Percentiles rank a stretch among this genome's conserved stretches.
Conservation (phyloP, 2,888 invertebrate species). For the Carcina quercana region DNA sequence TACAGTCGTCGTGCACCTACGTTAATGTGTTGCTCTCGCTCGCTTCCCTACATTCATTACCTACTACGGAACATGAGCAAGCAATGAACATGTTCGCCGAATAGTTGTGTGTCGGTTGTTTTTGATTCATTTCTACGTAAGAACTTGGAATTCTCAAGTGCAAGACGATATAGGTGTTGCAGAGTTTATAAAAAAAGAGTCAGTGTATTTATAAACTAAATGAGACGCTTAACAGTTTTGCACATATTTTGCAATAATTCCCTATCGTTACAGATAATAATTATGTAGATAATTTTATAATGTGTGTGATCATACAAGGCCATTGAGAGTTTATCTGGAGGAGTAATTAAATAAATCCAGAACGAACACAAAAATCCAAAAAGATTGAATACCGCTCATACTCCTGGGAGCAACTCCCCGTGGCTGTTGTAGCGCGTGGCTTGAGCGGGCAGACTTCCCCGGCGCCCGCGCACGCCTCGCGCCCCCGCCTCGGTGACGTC, state of each 20-base stretch:
- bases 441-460: constrained; percentile 47
- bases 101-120: constrained; percentile 66
- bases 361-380: no score
- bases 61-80: constrained; percentile 55
- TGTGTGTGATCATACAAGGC: constrained; percentile 14
- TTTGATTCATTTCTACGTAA: constrained; percentile 53
- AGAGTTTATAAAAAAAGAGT: constrained; percentile 57
- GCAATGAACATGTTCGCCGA: no score
- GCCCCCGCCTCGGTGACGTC: constrained; percentile 19
- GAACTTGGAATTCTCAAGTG: constrained; percentile 48
- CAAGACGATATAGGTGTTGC: constrained; percentile 63
- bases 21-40: no score
- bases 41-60: no score
- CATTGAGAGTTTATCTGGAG: no score
- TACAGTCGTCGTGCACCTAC: no score
- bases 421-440: constrained; percentile 32
- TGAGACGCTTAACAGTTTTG: constrained; percentile 67
- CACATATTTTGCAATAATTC: constrained; percentile 70
- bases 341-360: no score
- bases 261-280: constrained; percentile 48
- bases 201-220: constrained; percentile 65
- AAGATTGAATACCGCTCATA: no score
- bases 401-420: constrained; percentile 8
- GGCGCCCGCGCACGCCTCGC: constrained; percentile 33
- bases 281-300: constrained; percentile 57